Evolutionary conservation across 1,140 invertebrate genomes (phyloP), one percentile per base, ranked within the genome.

Genomic region (Drosophila dunni): DNA sequence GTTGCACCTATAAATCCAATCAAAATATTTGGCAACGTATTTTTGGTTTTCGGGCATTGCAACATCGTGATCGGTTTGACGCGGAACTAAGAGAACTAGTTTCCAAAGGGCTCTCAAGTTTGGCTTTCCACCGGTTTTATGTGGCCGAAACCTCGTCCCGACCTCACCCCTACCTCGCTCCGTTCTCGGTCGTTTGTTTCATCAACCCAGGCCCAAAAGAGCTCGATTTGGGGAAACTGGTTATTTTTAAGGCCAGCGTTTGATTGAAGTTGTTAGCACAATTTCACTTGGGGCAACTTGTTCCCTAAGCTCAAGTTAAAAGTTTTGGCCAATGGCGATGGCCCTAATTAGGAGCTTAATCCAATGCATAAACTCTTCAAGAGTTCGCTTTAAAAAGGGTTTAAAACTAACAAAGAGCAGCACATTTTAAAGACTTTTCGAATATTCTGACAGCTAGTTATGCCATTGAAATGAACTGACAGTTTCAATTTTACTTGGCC

Each of bases 211-310:
- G 24, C 24, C 3, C 24, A 29, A 29, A 36, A 36, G 50, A n/a
- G 34, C 54, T 60, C 24, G 36, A 33, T 60, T 9, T 54, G 38
- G 7, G 7, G 17, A 20, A 75, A 83, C 79, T 54, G 75, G 84
- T 81, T 82, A 42, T 54, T 67, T 45, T 51, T 50, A 50, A 50
- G 29, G 46, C 60, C 24, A 58, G 42, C 80, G 63, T 88, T 85
- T 86, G 82, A 86, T 86, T 88, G 57, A 82, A 88, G 79, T 78
- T 70, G 58, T 51, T 62, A 74, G 76, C 70, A 51, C 54, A 68
- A 78, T 57, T 72, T 72, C 69, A 62, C 61, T 64, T 60, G 50
- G 33, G 53, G 54, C 17, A 45, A 54, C 7, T 58, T 13, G 38
- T 38, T 53, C 48, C 33, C n/a, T 36, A 10, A 15, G 34, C 56